Conservation (phyloP, 1,140 invertebrate species). For the Cylas formicarius region DNA sequence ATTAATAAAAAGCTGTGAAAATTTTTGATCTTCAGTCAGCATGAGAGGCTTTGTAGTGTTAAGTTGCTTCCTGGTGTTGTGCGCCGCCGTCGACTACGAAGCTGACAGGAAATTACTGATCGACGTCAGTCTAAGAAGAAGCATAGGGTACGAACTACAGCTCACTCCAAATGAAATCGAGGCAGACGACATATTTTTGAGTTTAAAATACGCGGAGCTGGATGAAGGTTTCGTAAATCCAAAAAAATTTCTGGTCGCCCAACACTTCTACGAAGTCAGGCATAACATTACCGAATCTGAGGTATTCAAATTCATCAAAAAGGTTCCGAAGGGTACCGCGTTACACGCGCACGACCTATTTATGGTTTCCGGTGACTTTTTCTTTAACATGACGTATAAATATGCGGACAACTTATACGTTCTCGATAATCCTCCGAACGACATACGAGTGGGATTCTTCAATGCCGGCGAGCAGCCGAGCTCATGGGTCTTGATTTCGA, state of each 20-base stretch:
- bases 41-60: too few species aligned
- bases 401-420: constrained; percentile 59
- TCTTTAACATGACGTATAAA: constrained; percentile 51
- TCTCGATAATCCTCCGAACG: constrained; percentile 46
- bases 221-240: constrained; percentile 50
- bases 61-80: too few species aligned
- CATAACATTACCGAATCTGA: constrained; percentile 52
- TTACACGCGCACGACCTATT: constrained; percentile 66
- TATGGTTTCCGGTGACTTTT: constrained; percentile 55
- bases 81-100: too few species aligned
- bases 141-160: constrained; percentile 45
- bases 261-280: constrained; percentile 60
- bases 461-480: too few species aligned
- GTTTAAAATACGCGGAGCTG: constrained; percentile 53
- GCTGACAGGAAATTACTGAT: too few species aligned
- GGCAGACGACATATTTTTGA: constrained; percentile 61
- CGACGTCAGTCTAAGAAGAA: too few species aligned
- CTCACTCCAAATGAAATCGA: constrained; percentile 49
- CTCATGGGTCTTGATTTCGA: constrained; percentile 50
- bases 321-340: constrained; percentile 63
- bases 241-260: constrained; percentile 52
- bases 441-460: constrained; percentile 40
- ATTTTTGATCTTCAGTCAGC: too few species aligned
- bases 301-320: constrained; percentile 58
- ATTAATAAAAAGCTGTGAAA: too few species aligned